These are phyloP conservation scores for Schrankia costaestrigalis DNA, from an alignment of 2,888 invertebrate species.

Conservation along the genomic window DNA sequence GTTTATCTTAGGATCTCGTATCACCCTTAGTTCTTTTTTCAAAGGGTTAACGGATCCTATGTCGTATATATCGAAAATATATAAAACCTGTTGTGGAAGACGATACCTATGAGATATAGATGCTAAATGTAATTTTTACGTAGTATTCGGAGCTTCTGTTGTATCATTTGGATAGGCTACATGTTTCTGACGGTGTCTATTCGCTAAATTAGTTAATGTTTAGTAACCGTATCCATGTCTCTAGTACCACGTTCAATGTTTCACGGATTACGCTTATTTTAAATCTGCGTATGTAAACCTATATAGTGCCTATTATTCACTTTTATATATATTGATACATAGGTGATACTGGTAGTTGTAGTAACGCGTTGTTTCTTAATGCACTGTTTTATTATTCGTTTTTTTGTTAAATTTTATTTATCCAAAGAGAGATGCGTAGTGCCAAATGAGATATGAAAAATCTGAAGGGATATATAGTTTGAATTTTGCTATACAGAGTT, in stretches of 20 bases:
- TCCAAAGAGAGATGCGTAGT: slow-evolving; percentile 63
- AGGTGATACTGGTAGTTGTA: slow-evolving; percentile 54
- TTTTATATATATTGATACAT: slow-evolving; percentile 80
- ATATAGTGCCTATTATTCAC: slow-evolving; percentile 82
- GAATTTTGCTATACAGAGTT: slow-evolving; percentile 20
- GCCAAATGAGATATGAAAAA: slow-evolving; percentile 55
- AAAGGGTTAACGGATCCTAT: slow-evolving; percentile 53
- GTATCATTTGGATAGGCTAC: slow-evolving; percentile 42
- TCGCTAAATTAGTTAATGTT: slow-evolving; percentile 40
- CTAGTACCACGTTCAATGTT: slow-evolving; percentile 64
- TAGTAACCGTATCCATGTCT: slow-evolving; percentile 42
- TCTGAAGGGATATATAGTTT: slow-evolving; percentile 28
- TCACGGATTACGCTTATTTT: slow-evolving; percentile 76
- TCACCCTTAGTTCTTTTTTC: slow-evolving; percentile 38
- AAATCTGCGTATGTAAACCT: slow-evolving; percentile 77
- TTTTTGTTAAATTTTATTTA: slow-evolving; percentile 13
- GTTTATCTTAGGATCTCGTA: slow-evolving; percentile 53
- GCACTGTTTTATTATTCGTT: slow-evolving; percentile 51
- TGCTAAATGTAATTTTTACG: slow-evolving; percentile 60
- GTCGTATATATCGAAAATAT: slow-evolving; percentile 49
- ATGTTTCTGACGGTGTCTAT: slow-evolving; percentile 33
- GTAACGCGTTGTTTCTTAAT: slow-evolving; percentile 42
- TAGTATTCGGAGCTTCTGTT: slow-evolving; percentile 51
- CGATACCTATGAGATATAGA: slow-evolving; percentile 73
- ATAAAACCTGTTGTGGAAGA: slow-evolving; percentile 73